Conservation (phyloP, 2,888 invertebrate species). For the Dorcus parallelipipedus region DNA sequence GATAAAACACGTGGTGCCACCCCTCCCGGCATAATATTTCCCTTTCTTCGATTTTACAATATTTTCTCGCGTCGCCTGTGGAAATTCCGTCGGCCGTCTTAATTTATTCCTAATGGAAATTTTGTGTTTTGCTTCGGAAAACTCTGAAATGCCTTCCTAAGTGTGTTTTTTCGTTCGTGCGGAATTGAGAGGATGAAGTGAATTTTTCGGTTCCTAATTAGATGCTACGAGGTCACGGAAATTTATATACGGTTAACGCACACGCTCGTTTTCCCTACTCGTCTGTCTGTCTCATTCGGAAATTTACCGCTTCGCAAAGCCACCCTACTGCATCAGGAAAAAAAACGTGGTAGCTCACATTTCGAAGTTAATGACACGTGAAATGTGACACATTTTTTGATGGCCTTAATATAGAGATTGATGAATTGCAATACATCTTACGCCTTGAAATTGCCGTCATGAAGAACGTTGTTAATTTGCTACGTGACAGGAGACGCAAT, state of each 20-base stretch:
- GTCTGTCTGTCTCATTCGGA: too few relatives aligned
- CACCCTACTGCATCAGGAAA: neutral
- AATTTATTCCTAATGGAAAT: constrained; percentile 1
- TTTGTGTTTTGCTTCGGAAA: neutral
- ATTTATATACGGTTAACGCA: too few relatives aligned
- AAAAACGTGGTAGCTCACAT: constrained; percentile 1
- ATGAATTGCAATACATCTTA: constrained; percentile 3
- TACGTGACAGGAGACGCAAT: too few relatives aligned
- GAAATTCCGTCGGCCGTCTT: neutral
- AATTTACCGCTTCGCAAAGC: neutral
- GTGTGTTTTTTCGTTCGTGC: neutral
- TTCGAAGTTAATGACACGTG: constrained; percentile 17
- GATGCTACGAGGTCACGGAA: neutral
- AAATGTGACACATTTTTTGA: constrained; percentile 20
- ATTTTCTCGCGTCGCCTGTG: neutral
- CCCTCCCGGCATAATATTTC: neutral
- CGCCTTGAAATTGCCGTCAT: too few relatives aligned
- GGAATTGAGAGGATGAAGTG: neutral
- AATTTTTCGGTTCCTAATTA: neutral
- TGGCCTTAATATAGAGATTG: constrained; percentile 9
- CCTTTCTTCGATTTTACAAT: constrained; percentile 1
- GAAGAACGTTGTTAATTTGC: too few relatives aligned
- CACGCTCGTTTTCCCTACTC: too few relatives aligned
- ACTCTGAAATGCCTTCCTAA: neutral
- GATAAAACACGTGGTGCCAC: constrained; percentile 11